Conservation (phyloP, 2,797 vertebrate genomes). For the Borostomias antarcticus region DNA sequence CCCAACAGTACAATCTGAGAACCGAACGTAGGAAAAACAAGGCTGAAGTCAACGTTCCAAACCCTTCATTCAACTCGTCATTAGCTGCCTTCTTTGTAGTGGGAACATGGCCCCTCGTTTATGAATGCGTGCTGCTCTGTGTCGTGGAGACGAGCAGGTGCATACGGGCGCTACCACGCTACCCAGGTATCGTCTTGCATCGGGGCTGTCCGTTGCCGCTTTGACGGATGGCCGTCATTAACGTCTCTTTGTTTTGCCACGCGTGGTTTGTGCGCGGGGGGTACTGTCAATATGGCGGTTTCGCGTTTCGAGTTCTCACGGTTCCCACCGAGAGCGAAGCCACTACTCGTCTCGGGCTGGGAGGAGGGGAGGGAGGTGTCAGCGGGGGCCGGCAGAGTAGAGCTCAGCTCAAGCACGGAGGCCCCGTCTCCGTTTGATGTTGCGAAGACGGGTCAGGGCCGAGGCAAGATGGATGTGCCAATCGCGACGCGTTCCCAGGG, state of each 20-base stretch:
- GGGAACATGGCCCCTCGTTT: too few species aligned
- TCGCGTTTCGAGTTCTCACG: constrained; percentile 57
- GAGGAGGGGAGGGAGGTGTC: constrained; percentile 32
- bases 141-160: constrained; percentile 67
- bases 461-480: constrained; percentile 46
- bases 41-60: neutral
- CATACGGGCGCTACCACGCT: constrained; percentile 33
- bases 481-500: constrained; percentile 38
- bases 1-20: neutral
- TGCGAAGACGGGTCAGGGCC: constrained; percentile 23
- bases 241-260: constrained; percentile 47
- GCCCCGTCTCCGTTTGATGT: constrained; percentile 56
- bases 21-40: neutral
- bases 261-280: constrained; percentile 12
- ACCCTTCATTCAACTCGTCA: neutral
- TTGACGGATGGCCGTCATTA: constrained; percentile 66
- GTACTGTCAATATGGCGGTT: constrained; percentile 56
- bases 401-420: constrained; percentile 55
- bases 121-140: constrained; percentile 38
- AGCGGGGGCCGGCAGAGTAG: constrained; percentile 20
- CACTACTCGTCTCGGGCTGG: constrained; percentile 45
- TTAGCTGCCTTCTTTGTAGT: neutral
- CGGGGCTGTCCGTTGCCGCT: constrained; percentile 54
- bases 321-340: constrained; percentile 29
- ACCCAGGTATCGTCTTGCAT: constrained; percentile 61